Conservation (phyloP, 2,797 vertebrate genomes). For the Amniataba percoides region DNA sequence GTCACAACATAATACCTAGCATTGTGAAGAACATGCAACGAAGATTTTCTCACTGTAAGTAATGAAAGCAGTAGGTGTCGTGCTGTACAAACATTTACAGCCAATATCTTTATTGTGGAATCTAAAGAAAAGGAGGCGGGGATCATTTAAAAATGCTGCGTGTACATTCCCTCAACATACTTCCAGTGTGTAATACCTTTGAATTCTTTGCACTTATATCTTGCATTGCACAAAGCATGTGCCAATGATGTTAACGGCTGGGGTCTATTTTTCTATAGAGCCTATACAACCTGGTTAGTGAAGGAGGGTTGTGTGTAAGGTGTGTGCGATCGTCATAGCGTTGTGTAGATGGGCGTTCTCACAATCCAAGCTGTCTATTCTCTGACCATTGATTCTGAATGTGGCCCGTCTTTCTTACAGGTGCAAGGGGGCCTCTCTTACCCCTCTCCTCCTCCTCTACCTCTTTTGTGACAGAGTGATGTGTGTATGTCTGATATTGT, state of each 20-base stretch:
- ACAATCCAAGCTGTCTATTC: conserved; percentile 66
- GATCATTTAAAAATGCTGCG: background rate
- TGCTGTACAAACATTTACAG: conserved; percentile 2
- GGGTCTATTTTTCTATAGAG: conserved; percentile 25
- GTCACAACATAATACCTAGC: background rate
- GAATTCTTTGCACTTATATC: conserved; percentile 20
- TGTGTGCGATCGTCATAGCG: conserved; percentile 50
- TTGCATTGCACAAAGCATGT: conserved; percentile 22
- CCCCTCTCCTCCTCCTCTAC: conserved; percentile 50
- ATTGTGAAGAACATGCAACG: conserved; percentile 2
- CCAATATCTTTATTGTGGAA: background rate
- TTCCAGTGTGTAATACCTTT: conserved; percentile 12
- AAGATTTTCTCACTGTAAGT: background rate
- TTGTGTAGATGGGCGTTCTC: conserved; percentile 60
- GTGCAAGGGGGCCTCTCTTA: conserved; percentile 68
- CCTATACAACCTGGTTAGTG: conserved; percentile 39
- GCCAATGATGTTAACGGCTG: conserved; percentile 36
- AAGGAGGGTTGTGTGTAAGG: conserved; percentile 47
- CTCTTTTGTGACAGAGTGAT: conserved; percentile 70
- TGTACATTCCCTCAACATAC: conserved; percentile 4
- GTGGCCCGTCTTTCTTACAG: conserved; percentile 70
- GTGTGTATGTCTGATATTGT: conserved; percentile 73
- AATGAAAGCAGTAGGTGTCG: background rate
- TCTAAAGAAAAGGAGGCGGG: background rate
- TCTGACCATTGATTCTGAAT: conserved; percentile 63